Conservation (phyloP, 2,797 vertebrate species). For the Tarsius wallacei region DNA sequence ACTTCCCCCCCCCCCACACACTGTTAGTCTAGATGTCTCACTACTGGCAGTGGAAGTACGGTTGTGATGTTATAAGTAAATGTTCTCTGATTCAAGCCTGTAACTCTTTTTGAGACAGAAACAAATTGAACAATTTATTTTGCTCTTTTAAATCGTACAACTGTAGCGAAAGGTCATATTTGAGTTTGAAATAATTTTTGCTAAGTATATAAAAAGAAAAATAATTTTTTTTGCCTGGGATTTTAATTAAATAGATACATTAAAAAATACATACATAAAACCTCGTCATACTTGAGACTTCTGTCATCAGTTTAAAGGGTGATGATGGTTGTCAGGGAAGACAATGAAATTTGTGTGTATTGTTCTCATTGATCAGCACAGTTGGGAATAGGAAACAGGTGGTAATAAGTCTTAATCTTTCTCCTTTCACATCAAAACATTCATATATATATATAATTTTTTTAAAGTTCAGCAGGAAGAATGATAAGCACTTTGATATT, state of each 20-base stretch:
- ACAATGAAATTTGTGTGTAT: slow-evolving; percentile 11
- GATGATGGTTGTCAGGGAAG: background rate
- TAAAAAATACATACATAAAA: slow-evolving; percentile 20
- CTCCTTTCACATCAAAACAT: slow-evolving; percentile 23
- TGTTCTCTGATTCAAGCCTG: slow-evolving; percentile 7
- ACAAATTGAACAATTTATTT: slow-evolving; percentile 56
- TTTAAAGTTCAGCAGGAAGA: background rate
- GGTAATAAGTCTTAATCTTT: slow-evolving; percentile 46
- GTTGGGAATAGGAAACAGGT: slow-evolving; percentile 10
- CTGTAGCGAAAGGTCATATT: slow-evolving; percentile 27
- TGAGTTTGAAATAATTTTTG: slow-evolving; percentile 20
- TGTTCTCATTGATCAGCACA: slow-evolving; percentile 23
- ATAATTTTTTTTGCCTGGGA: background rate
- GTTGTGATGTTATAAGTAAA: slow-evolving; percentile 13
- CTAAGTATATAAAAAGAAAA: slow-evolving; percentile 25
- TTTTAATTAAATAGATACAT: slow-evolving; percentile 52
- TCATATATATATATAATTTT: background rate
- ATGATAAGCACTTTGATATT: background rate
- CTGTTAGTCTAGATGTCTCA: slow-evolving; percentile 13
- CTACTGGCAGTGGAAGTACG: background rate
- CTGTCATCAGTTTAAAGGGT: background rate
- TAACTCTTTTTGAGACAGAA: slow-evolving; percentile 51
- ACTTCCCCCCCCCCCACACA: background rate
- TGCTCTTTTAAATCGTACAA: slow-evolving; percentile 15
- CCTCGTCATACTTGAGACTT: background rate